These are phyloP conservation scores for Drosophila mayri DNA, from an alignment of 1,140 invertebrate species.

Conservation along the genomic window DNA sequence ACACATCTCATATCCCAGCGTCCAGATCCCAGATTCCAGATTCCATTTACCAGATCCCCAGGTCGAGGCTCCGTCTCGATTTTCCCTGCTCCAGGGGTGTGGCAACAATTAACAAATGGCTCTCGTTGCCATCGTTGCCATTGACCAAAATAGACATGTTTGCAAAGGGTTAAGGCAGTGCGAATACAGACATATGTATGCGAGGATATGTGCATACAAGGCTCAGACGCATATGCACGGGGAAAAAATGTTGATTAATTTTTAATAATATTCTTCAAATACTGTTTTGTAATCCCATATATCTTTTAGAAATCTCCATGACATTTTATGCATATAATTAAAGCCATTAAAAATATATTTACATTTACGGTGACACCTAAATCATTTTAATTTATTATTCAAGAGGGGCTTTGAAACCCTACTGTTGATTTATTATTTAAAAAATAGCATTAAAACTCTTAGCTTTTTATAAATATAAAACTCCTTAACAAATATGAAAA, in stretches of 20 bases:
- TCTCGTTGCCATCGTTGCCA: slow-evolving; percentile 31
- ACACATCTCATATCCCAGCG: background rate
- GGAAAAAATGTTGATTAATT: background rate
- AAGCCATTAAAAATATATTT: no score
- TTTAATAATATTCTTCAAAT: background rate
- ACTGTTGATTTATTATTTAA: no score
- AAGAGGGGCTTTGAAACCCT: no score
- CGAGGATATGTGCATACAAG: slow-evolving; percentile 7
- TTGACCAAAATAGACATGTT: slow-evolving; percentile 57
- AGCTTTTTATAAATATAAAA: background rate
- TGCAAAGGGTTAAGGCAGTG: slow-evolving; percentile 36
- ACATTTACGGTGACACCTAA: no score
- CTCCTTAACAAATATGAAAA: background rate
- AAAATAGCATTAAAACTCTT: no score
- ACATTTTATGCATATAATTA: no score
- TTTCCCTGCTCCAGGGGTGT: slow-evolving; percentile 39
- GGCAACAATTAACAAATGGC: slow-evolving; percentile 67
- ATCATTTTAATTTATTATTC: no score
- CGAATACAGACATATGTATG: slow-evolving; percentile 5
- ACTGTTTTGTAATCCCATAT: no score
- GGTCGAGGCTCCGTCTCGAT: slow-evolving; percentile 22
- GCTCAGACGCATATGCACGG: slow-evolving; percentile 5
- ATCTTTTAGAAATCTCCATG: background rate
- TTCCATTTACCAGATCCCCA: slow-evolving; percentile 20
- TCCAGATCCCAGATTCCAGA: slow-evolving; percentile 6